A percentile compares a stretch with the other conserved stretches of the same genome.
phyloP scores from a whole-genome alignment of 2,888 invertebrate genomes.

The Parochlus steinenii region DNA sequence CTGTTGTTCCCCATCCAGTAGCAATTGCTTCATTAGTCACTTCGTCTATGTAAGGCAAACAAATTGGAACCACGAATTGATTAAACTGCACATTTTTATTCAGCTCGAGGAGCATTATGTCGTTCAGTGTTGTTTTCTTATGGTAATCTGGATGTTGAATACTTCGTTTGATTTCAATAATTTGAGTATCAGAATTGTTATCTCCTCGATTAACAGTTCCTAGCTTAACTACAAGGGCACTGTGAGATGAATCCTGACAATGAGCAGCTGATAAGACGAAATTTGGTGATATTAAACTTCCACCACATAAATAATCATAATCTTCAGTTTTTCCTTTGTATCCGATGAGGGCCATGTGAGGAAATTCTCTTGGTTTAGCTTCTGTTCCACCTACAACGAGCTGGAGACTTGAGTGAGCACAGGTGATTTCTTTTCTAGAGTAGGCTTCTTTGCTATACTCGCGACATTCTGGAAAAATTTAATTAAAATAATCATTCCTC shows the following conservation, averaged over 20 bases:
- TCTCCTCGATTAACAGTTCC: constrained; percentile 16
- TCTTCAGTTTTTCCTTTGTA: not conserved
- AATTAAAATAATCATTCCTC: too few relatives aligned
- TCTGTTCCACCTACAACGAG: constrained; percentile 7
- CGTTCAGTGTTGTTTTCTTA: constrained; percentile 14
- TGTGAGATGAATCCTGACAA: not conserved
- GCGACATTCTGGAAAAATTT: too few relatives aligned
- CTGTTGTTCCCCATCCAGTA: constrained; percentile 3
- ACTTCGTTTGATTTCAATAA: constrained; percentile 15
- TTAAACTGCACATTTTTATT: constrained; percentile 18
- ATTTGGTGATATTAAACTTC: not conserved
- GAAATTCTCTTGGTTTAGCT: constrained; percentile 2
- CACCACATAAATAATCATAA: not conserved
- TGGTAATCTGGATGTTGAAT: constrained; percentile 16
- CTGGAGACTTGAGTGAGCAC: too few relatives aligned
- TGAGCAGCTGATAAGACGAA: constrained; percentile 7
- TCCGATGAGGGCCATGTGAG: constrained; percentile 3
- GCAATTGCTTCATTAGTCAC: constrained; percentile 1
- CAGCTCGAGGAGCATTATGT: constrained; percentile 17
- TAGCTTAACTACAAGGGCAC: constrained; percentile 13
- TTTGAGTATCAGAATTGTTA: constrained; percentile 13
- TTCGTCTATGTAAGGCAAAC: constrained; percentile 14
- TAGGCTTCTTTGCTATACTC: too few relatives aligned
- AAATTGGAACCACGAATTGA: constrained; percentile 17
- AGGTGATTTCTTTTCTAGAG: too few relatives aligned